Evolutionary conservation across 2,113 vertebrate species (phyloP).

Genomic region (Oreochromis spilurus): DNA sequence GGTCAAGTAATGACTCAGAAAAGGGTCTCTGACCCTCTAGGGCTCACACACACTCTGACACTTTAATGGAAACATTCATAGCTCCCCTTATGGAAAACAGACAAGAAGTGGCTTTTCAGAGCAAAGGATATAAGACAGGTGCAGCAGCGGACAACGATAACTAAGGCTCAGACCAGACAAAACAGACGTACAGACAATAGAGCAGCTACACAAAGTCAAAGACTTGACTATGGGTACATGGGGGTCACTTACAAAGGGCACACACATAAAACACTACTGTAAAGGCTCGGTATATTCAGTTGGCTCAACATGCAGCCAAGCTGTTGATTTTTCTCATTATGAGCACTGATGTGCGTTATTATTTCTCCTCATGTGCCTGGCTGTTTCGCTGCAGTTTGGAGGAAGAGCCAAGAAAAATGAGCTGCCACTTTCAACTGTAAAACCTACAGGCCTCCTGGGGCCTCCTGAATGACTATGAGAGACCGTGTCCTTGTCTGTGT

Average conservation of each 20-base stretch:
- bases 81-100: neutral
- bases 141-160: neutral
- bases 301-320: neutral
- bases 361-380: neutral
- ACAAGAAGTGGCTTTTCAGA: neutral
- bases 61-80: conserved; percentile 11
- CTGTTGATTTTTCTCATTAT: neutral
- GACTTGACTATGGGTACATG: neutral
- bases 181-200: neutral
- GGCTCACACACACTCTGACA: neutral
- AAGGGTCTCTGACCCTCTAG: conserved; percentile 7
- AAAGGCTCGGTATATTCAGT: neutral
- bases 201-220: neutral
- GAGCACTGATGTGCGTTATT: conserved; percentile 1
- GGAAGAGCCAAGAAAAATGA: conserved; percentile 34
- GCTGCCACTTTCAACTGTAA: neutral
- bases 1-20: conserved; percentile 46
- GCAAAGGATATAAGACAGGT: neutral
- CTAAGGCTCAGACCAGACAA: neutral
- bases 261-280: neutral
- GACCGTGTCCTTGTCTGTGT: neutral
- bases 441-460: conserved; percentile 5
- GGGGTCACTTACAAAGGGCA: neutral
- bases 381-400: neutral
- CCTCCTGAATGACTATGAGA: neutral